Evolutionary conservation across 2,113 vertebrate genomes (phyloP).

Genomic region (Rhinolophus ferrumequinum): DNA sequence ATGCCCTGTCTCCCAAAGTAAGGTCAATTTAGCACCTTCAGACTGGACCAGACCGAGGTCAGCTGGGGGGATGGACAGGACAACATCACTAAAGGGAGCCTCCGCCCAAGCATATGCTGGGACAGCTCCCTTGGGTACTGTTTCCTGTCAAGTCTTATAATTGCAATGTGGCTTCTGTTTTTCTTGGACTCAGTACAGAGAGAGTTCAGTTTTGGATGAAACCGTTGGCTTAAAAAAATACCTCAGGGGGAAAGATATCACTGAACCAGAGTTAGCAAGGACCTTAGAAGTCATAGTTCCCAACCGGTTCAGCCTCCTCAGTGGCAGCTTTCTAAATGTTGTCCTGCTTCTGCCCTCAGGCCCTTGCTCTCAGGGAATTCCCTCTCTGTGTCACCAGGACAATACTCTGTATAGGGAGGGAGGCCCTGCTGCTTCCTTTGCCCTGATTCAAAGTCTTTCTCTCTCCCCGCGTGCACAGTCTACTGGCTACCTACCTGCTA

Average conservation of each 20-base stretch:
- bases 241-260: not conserved
- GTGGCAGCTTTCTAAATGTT: not conserved
- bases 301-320: not conserved
- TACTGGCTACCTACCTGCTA: not conserved
- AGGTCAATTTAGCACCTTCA: not conserved
- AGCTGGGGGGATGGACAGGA: not conserved
- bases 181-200: constrained; percentile 39
- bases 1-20: not conserved
- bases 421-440: not conserved
- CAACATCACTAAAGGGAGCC: not conserved
- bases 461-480: fast-evolving
- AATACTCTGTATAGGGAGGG: fast-evolving
- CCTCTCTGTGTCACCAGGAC: not conserved
- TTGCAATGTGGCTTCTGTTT: not conserved
- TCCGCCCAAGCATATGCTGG: not conserved
- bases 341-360: not conserved
- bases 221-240: not conserved
- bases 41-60: not conserved
- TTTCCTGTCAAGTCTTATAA: not conserved
- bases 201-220: not conserved
- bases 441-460: not conserved
- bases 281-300: not conserved
- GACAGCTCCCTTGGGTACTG: not conserved
- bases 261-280: not conserved
- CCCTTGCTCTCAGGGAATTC: not conserved